Evolutionary conservation across 2,888 invertebrate genomes (phyloP), one percentile per base, ranked within the genome.

Genomic region (Xestia rhomboidea): DNA sequence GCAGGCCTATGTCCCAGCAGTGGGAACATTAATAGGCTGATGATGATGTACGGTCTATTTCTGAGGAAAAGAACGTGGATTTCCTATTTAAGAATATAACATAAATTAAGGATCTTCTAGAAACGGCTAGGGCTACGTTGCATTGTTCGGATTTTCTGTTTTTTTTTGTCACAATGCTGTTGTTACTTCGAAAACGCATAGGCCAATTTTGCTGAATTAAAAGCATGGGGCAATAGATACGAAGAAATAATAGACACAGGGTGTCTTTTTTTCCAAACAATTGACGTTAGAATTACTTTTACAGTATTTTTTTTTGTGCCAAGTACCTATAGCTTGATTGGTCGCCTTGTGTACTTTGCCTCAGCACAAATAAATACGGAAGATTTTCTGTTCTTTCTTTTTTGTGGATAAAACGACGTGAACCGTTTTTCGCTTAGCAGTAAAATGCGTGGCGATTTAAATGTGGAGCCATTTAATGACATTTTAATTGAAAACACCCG

Each of bases 401-500:
- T 51, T 66, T 67, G 68, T 77, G 73, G 68, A 57, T 21, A 27
- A 49, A 60, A 21, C 34, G 44, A 57, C 49, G 60, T 60, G 51
- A 62, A 67, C 41, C 51, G 63, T 64, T 83, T 70, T 70, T 70
- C 69, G 54, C 38, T 75, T 83, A 68, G 70, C 73, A 69, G 30
- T 74, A 70, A 75, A 82, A 83, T 62, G 67, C 76, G 79, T 86
- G 76, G 66, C 73, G 73, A 86, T 83, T 83, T 83, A 76, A 83
- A 84, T 79, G 64, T 73, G 68, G 34, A 68, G 13, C 72, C 41
- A 77, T 85, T 77, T 69, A 67, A 86, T 74, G 69, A 46, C 51
- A 72, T 72, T 82, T 81, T 75, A 83, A 83, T 86, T 86, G 74
- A 73, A 82, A 82, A 74, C n/a, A 38, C 34, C 54, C 46, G 49